phyloP scores from a whole-genome alignment of 2,888 invertebrate species.

The Xestoiulus laeticollis region DNA sequence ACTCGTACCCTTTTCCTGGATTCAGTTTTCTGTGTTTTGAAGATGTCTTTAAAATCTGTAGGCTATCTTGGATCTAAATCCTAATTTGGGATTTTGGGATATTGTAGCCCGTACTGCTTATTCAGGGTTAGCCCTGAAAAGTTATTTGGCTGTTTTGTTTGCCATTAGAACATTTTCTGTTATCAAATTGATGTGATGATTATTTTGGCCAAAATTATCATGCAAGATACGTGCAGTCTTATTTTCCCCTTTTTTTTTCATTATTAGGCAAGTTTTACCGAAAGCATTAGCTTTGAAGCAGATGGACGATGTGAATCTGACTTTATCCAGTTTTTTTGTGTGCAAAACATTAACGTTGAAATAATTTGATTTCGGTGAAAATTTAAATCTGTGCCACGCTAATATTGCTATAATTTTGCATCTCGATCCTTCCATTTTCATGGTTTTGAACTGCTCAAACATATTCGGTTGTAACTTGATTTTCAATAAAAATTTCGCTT shows the following conservation, averaged over 20 bases:
- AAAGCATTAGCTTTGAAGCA: background rate
- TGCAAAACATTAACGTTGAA: no score
- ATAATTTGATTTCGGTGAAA: no score
- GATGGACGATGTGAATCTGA: no score
- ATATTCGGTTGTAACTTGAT: slow-evolving; percentile 2
- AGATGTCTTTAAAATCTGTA: no score
- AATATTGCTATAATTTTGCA: no score
- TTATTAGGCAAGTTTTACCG: background rate
- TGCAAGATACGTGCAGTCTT: background rate
- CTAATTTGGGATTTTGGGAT: background rate
- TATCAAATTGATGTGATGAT: background rate
- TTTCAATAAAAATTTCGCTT: background rate
- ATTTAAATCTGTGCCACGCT: no score
- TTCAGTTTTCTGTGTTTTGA: background rate
- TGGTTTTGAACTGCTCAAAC: background rate
- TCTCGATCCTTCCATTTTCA: background rate
- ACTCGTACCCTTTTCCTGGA: background rate
- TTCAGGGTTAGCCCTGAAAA: background rate
- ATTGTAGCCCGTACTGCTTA: background rate
- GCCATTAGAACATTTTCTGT: background rate
- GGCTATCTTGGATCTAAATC: no score
- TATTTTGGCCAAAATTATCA: background rate
- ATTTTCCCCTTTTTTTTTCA: background rate
- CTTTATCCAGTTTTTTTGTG: no score
- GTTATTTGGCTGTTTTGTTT: background rate